A percentile compares a stretch with the other conserved stretches of the same genome.
These are phyloP conservation scores for Erpornis zantholeuca DNA, from an alignment of 2,113 vertebrate species.

Conservation along the genomic window DNA sequence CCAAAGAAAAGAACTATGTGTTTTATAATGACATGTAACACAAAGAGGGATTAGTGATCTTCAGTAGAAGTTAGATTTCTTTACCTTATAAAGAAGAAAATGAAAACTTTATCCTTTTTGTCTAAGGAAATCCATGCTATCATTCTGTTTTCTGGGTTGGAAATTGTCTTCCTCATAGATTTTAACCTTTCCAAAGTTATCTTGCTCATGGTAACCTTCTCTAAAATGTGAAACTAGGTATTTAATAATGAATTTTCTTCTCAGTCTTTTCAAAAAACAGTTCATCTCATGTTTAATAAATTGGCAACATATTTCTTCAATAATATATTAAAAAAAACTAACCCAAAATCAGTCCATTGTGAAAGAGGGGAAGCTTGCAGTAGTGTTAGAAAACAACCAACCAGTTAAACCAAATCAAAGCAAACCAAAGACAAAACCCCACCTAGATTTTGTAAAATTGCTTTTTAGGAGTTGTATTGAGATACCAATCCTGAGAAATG, in stretches of 20 bases:
- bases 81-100: background rate
- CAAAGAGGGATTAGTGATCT: background rate
- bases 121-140: background rate
- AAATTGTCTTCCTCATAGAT: background rate
- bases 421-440: background rate
- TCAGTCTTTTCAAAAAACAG: background rate
- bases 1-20: background rate
- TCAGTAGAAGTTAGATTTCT: background rate
- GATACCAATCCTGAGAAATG: background rate
- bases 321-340: background rate
- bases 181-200: background rate
- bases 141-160: background rate
- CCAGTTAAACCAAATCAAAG: background rate
- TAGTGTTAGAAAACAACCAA: background rate
- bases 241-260: background rate
- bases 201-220: background rate
- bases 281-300: background rate
- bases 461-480: background rate
- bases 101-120: background rate
- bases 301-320: background rate
- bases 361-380: background rate
- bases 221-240: background rate
- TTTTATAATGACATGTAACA: background rate
- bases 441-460: background rate
- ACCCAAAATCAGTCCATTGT: background rate